Evolutionary conservation across 2,888 invertebrate genomes (phyloP), one percentile per base, ranked within the genome.

Genomic region (Rugalucina vietnamica): DNA sequence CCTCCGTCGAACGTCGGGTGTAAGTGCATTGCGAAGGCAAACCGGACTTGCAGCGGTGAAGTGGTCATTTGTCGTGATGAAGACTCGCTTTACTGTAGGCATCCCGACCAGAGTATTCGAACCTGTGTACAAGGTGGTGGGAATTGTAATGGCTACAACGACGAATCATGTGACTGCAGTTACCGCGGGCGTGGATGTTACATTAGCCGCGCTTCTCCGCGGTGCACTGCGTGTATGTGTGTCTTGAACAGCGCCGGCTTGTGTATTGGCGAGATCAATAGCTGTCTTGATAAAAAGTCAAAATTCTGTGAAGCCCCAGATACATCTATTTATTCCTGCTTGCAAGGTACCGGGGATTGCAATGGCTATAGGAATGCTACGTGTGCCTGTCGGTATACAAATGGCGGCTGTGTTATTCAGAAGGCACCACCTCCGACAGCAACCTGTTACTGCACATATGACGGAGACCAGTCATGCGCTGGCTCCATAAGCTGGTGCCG

Each of bases 141-240:
- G 3, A 27, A 60, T 18, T 60, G 60, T 18, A 18, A 60, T 29
- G 60, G 60, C 60, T 60, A 60, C 18, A 21, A 18, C 5, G 8
- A 3, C 5, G 29, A 5, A 27, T 1, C 27, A 4, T 76, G 76
- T n/a, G 72, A 43, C 39, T 78, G 78, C 43, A 50, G 57, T 71
- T 78, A 72, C 37, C 72, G 72, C 39, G 29, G 29, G 3, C 57
- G 57, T 5, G 78, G 78, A 5, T 78, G 78, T 39, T 39, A 54
- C 14, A 78, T 78, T 60, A 78, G 78, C 32, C 36, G 36, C 29
- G 24, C 39, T 21, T 37, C 78, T 14, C 72, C 78, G 18, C n/a
- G 8, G 32, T 37, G 70, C 1, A 32, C 37, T 29, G 78, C 78
- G n/a, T 78, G 78, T 39, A 50, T 71, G 14, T 77, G 71, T 54